phyloP scores from a whole-genome alignment of 2,113 vertebrate genomes.

The Nibea albiflora region DNA sequence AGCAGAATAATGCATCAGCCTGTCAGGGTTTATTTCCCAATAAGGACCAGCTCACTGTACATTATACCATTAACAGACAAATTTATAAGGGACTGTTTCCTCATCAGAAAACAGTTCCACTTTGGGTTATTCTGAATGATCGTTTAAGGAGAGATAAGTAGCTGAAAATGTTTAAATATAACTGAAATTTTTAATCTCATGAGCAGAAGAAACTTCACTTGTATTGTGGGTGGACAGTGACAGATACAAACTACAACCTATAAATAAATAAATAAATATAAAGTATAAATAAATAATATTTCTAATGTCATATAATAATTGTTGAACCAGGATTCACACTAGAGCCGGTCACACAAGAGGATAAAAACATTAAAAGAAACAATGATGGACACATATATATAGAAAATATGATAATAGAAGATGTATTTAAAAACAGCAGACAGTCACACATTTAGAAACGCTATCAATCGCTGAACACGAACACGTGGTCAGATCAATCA shows the following conservation, averaged over 20 bases:
- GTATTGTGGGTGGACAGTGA: neutral
- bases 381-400: too few relatives aligned
- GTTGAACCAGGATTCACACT: neutral
- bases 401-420: neutral
- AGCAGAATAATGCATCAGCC: too few relatives aligned
- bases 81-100: neutral
- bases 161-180: too few relatives aligned
- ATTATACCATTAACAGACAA: too few relatives aligned
- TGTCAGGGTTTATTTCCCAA: too few relatives aligned
- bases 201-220: neutral
- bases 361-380: too few relatives aligned
- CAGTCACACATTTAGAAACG: neutral
- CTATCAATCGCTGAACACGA: neutral
- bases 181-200: neutral
- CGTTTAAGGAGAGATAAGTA: too few relatives aligned
- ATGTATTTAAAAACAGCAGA: neutral
- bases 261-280: too few relatives aligned
- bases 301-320: neutral
- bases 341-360: neutral
- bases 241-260: neutral
- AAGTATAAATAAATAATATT: neutral
- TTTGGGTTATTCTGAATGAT: too few relatives aligned
- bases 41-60: too few relatives aligned
- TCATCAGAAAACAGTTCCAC: too few relatives aligned
- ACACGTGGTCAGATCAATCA: constrained; percentile 2